A percentile compares a stretch with the other conserved stretches of the same genome.
Conservation (phyloP, 2,797 vertebrate species). For the Danio jaintianensis region DNA sequence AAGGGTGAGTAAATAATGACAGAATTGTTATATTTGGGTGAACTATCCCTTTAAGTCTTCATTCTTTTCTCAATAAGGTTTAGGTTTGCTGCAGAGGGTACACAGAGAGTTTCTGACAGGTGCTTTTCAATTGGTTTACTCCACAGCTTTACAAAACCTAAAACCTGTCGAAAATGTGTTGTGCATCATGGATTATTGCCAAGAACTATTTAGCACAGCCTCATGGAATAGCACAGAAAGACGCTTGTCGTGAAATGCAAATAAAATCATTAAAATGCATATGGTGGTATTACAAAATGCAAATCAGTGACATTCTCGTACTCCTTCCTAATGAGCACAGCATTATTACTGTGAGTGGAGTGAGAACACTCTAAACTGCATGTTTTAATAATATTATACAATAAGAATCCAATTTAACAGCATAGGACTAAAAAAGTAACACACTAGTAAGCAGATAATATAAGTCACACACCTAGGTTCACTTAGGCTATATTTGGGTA, state of each 20-base stretch:
- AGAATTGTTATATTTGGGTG: too few species aligned
- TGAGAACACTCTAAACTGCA: neutral
- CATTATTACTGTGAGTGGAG: neutral
- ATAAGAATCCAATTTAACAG: neutral
- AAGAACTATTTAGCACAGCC: constrained; percentile 9
- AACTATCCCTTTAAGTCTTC: neutral
- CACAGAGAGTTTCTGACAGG: neutral
- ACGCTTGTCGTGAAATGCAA: neutral
- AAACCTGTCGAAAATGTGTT: neutral
- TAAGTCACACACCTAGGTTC: neutral
- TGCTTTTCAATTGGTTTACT: neutral
- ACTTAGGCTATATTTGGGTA: neutral
- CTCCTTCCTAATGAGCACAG: constrained; percentile 8
- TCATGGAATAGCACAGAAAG: neutral
- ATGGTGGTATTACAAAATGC: constrained; percentile 6
- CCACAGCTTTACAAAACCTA: neutral
- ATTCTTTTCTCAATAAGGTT: neutral
- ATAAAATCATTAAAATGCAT: constrained; percentile 4
- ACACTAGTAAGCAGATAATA: neutral
- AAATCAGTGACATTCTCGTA: constrained; percentile 9
- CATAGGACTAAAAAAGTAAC: neutral
- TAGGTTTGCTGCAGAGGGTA: neutral
- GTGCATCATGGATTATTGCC: neutral
- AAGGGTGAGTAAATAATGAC: too few species aligned
- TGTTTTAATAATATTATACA: neutral